Percentiles rank a stretch among this genome's conserved stretches.
Evolutionary conservation across 2,888 invertebrate genomes (phyloP).

Genomic region (Eupithecia inturbata): DNA sequence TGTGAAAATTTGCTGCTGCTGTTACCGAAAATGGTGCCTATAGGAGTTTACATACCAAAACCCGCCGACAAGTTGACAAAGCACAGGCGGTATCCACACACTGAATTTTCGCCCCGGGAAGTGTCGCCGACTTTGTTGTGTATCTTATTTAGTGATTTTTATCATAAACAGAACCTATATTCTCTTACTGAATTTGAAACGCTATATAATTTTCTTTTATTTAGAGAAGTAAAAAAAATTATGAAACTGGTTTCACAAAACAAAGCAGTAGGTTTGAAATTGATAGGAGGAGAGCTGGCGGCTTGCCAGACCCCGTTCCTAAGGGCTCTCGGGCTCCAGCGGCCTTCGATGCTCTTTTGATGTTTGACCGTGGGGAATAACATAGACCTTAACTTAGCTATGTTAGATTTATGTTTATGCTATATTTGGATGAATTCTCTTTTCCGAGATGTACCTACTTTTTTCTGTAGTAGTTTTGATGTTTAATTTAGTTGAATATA

Average conservation of each 20-base stretch:
- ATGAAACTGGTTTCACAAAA: constrained; percentile 38
- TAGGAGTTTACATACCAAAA: too few species aligned
- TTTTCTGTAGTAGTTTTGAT: too few species aligned
- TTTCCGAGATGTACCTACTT: too few species aligned
- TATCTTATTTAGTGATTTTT: too few species aligned
- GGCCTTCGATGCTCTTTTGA: constrained; percentile 43
- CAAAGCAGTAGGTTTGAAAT: constrained; percentile 41
- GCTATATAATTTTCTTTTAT: neutral
- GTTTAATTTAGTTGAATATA: too few species aligned
- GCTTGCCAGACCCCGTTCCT: constrained; percentile 40
- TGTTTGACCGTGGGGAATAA: constrained; percentile 31
- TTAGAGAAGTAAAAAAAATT: constrained; percentile 5
- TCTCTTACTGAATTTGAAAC: too few species aligned
- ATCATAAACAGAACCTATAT: too few species aligned
- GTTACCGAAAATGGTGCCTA: too few species aligned
- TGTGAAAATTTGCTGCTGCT: neutral
- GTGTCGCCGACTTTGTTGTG: too few species aligned
- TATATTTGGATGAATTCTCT: neutral
- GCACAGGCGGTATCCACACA: too few species aligned
- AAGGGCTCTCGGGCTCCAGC: constrained; percentile 40
- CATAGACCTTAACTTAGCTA: neutral
- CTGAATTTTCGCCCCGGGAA: too few species aligned
- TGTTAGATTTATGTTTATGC: neutral
- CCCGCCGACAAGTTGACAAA: too few species aligned
- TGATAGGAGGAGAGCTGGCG: constrained; percentile 43